These are phyloP conservation scores for Trachops cirrhosus DNA, from an alignment of 2,797 vertebrate genomes.

Conservation along the genomic window DNA sequence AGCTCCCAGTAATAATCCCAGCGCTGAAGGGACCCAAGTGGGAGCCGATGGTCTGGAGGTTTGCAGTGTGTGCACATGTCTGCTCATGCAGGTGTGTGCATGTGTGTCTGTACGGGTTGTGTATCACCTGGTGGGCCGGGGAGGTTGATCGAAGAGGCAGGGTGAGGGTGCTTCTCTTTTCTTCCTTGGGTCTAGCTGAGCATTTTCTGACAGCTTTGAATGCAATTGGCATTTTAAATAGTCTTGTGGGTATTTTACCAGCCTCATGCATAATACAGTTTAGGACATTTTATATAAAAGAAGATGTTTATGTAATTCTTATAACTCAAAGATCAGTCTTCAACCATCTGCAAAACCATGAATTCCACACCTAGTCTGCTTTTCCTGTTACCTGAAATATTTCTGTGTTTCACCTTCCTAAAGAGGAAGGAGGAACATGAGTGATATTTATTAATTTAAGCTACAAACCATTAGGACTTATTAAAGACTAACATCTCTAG, in stretches of 20 bases:
- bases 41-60: not conserved
- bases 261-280: not conserved
- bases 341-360: not conserved
- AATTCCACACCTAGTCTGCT: not conserved
- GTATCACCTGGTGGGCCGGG: too few species aligned
- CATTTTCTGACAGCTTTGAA: not conserved
- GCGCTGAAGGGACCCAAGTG: not conserved
- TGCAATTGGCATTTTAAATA: not conserved
- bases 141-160: fast-evolving
- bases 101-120: not conserved
- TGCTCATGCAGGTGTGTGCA: not conserved
- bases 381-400: not conserved
- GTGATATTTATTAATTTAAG: not conserved
- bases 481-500: not conserved
- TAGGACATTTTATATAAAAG: conserved; percentile 15
- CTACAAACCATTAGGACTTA: not conserved
- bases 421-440: not conserved
- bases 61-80: not conserved
- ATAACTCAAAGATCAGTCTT: not conserved
- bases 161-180: not conserved
- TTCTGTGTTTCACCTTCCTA: not conserved
- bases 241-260: not conserved
- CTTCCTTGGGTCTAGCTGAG: not conserved
- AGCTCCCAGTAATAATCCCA: not conserved
- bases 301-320: not conserved